Base-by-base conservation (phyloP, 2,113 vertebrate genomes). In the Numenius arquata region DNA sequence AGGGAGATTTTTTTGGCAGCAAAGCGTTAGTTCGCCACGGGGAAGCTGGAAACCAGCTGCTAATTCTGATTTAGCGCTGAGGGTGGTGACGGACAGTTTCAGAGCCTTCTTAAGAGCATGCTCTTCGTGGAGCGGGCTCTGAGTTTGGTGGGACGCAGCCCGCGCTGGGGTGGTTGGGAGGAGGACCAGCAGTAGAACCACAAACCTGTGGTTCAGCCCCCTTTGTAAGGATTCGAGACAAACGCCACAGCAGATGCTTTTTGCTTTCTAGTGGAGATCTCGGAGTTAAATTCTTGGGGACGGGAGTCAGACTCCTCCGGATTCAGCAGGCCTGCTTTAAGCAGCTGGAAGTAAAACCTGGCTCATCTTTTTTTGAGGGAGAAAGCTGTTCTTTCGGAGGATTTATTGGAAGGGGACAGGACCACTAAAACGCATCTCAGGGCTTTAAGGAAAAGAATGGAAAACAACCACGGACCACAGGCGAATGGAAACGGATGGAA, bases 91-190 rank as follows among this genome's bases (percentile, higher is more conserved):
- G 68, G 66, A n/a, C 36, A 40, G 55, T 77, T 79, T 74, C 63
- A 47, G 73, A 63, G 72, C 17, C 4, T 56, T 78, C 38, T 52
- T 25, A 50, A 56, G 58, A 29, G 48, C 2, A 0, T n/a, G 50
- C 47, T n/a, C 52, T 66, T n/a, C 40, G 4, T 1, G 38, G n/a
- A 15, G 25, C 1, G 3, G 34, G 45, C 63, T 58, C 61, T 15
- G 62, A 55, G 27, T 9, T 12, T 0, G 16, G 43, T 9, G 15
- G 62, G 83, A 29, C 47, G 47, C 19, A 11, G 1, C 0, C 19
- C 2, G 19, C 9, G 3, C 30, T 16, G 36, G 82, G 59, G 30
- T 38, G 68, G 62, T 23, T 23, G 56, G 48, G 72, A 78, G 27
- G 47, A 82, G 67, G 70, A 43, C n/a, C 63, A 55, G 68, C 76